Evolutionary conservation across 2,113 vertebrate species (phyloP).

Genomic region (Spilogale gracilis): DNA sequence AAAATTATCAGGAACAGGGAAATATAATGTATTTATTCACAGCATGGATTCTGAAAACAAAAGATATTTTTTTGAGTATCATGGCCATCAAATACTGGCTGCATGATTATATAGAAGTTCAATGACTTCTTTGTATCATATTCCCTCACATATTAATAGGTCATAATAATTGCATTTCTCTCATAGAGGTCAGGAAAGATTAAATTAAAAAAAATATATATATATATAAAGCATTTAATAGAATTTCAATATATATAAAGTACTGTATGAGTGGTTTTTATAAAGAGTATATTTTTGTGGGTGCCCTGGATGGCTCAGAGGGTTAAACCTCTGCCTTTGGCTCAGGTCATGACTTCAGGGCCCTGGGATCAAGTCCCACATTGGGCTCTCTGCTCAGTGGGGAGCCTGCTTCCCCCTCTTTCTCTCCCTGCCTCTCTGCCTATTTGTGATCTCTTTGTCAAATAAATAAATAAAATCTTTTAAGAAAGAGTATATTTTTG

Average conservation of each 20-base stretch:
- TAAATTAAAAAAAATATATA: background rate
- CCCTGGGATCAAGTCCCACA: no score
- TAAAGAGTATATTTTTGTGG: background rate
- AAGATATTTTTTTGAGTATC: background rate
- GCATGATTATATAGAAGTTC: background rate
- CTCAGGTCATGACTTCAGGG: no score
- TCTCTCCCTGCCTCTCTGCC: no score
- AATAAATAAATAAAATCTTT: no score
- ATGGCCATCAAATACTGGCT: background rate
- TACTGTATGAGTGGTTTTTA: background rate
- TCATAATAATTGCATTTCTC: background rate
- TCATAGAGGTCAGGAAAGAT: background rate
- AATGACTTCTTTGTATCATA: background rate
- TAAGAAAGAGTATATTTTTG: no score
- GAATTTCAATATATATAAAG: background rate
- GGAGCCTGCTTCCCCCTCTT: no score
- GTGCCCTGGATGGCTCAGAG: no score
- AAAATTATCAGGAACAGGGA: background rate
- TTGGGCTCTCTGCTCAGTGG: no score
- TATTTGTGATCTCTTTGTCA: no score
- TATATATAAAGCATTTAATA: background rate
- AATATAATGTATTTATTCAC: background rate
- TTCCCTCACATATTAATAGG: background rate
- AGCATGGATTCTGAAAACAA: background rate
- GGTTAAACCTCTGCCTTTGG: no score